phyloP scores from a whole-genome alignment of 2,113 vertebrate genomes.

The Sceloporus undulatus region DNA sequence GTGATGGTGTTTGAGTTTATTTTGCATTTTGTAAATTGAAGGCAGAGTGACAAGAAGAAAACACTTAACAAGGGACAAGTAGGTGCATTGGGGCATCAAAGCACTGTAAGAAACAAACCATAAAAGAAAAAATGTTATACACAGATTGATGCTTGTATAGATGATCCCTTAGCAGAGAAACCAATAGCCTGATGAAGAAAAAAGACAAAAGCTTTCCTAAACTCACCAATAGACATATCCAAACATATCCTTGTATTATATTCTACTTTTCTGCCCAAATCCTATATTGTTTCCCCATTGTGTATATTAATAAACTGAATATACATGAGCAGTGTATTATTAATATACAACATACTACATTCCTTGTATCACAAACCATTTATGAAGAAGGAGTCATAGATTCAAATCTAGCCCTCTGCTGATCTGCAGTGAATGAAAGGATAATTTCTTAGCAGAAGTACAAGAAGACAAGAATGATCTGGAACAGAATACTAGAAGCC shows the following conservation, averaged over 20 bases:
- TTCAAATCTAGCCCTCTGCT: neutral
- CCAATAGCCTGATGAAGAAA: no score
- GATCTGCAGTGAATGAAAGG: neutral
- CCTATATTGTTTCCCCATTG: neutral
- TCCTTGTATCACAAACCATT: neutral
- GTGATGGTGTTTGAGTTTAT: no score
- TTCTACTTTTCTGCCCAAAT: neutral
- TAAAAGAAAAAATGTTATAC: neutral
- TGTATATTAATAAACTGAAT: neutral
- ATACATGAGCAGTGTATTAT: neutral
- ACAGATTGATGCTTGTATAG: neutral
- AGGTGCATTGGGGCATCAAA: neutral
- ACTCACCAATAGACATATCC: neutral
- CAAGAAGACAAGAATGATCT: neutral
- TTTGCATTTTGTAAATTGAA: no score
- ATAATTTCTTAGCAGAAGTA: neutral
- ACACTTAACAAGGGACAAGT: neutral
- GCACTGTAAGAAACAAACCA: no score
- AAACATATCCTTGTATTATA: no score
- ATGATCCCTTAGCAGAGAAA: neutral
- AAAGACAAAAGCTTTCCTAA: neutral
- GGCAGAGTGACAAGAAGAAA: neutral
- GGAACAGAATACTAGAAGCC: constrained; percentile 32
- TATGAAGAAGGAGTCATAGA: neutral
- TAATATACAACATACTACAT: neutral